Conservation (phyloP, 2,113 vertebrate genomes). For the Rhodinocichla rosea region DNA sequence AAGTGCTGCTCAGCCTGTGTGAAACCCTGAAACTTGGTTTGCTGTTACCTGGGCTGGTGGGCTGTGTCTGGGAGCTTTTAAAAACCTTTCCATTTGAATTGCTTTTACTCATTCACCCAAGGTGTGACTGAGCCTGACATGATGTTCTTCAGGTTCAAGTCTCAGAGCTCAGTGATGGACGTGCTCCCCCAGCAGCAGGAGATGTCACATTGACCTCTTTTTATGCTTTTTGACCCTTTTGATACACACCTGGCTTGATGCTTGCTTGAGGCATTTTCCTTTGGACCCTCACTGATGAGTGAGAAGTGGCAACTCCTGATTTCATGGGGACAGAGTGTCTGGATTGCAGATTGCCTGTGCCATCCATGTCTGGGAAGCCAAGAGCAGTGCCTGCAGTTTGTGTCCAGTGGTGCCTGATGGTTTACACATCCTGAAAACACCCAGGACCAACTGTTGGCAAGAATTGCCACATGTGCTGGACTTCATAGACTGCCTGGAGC, state of each 20-base stretch:
- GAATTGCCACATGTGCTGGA: background rate
- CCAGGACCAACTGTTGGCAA: background rate
- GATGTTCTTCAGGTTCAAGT: background rate
- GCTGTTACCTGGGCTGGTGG: background rate
- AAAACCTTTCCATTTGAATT: background rate
- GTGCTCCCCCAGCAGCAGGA: background rate
- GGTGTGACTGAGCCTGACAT: background rate
- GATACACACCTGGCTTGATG: background rate
- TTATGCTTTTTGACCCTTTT: background rate
- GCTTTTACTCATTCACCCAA: background rate
- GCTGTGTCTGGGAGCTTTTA: background rate
- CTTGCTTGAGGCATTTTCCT: background rate
- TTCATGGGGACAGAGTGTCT: background rate
- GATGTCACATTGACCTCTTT: background rate
- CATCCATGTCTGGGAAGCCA: background rate
- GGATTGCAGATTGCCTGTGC: background rate
- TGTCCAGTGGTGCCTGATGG: background rate
- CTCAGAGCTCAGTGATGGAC: background rate
- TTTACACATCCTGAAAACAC: background rate
- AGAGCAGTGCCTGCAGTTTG: background rate
- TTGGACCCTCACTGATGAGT: background rate
- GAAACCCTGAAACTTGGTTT: background rate
- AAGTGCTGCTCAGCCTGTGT: background rate
- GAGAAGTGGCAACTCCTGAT: background rate
- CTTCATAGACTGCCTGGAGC: background rate